phyloP scores from a whole-genome alignment of 2,797 vertebrate species.

The Heterohyrax brucei region DNA sequence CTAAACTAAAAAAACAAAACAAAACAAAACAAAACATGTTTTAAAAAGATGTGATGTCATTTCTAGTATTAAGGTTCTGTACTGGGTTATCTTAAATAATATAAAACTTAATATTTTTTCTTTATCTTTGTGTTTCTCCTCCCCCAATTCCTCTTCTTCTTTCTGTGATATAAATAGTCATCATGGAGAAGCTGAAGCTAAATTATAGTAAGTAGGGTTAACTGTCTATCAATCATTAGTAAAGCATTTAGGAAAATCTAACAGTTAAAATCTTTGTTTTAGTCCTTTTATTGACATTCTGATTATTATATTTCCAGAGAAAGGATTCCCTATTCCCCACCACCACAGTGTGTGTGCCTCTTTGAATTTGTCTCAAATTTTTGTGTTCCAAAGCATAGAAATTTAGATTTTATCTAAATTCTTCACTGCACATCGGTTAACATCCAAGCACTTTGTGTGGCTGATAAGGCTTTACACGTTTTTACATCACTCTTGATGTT shows the following conservation, averaged over 20 bases:
- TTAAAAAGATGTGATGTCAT: background rate
- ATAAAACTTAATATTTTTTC: background rate
- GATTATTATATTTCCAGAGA: background rate
- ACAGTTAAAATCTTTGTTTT: background rate
- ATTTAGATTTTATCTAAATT: background rate
- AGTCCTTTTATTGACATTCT: background rate
- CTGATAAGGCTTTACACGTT: background rate
- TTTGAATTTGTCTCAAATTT: background rate
- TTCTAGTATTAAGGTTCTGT: background rate
- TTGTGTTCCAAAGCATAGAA: background rate
- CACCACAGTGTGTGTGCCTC: background rate
- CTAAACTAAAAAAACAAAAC: background rate
- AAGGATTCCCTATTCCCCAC: background rate
- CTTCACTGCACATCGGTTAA: background rate
- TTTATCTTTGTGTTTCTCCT: background rate
- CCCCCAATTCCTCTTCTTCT: fast-evolving
- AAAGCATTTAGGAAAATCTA: background rate
- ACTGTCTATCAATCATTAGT: background rate
- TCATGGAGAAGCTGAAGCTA: background rate
- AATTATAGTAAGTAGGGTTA: background rate
- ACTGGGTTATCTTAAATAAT: background rate
- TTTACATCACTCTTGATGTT: background rate
- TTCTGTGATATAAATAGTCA: background rate
- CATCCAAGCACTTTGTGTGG: background rate
- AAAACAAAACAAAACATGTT: background rate